Conservation (phyloP, 2,113 vertebrate species). For the Sminthopsis crassicaudata region DNA sequence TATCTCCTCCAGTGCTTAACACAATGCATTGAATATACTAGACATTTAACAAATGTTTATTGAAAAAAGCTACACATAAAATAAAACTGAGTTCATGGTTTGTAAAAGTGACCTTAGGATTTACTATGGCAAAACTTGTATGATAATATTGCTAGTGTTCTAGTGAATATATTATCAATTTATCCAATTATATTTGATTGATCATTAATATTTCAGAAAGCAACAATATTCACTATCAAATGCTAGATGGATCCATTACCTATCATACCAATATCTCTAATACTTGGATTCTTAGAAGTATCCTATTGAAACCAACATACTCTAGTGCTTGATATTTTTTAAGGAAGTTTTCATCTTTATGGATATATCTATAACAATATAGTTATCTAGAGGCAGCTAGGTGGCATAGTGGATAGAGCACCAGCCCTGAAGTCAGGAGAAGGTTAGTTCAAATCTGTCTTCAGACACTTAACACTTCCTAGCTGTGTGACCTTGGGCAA, state of each 20-base stretch:
- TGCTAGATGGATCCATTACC: not conserved
- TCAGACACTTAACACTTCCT: too few relatives aligned
- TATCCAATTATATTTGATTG: slow-evolving; percentile 2
- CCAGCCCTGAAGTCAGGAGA: too few relatives aligned
- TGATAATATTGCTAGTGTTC: not conserved
- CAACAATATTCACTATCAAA: slow-evolving; percentile 14
- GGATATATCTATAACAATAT: not conserved
- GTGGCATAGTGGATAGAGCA: too few relatives aligned
- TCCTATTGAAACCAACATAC: not conserved
- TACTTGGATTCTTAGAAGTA: not conserved
- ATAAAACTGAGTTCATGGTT: not conserved
- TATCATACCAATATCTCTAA: not conserved
- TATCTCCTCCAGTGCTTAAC: not conserved
- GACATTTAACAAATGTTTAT: not conserved
- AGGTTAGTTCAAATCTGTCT: too few relatives aligned
- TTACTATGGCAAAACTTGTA: not conserved
- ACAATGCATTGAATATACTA: not conserved
- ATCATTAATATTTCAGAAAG: slow-evolving; percentile 14
- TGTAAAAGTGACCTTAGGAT: not conserved
- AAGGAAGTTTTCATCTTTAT: not conserved
- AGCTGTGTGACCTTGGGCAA: too few relatives aligned
- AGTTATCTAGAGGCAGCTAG: not conserved
- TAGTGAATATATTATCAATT: slow-evolving; percentile 1
- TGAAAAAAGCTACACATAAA: not conserved
- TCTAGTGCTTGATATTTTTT: not conserved